Evolutionary conservation across 2,113 vertebrate genomes (phyloP).

Genomic region (Ellobius talpinus): DNA sequence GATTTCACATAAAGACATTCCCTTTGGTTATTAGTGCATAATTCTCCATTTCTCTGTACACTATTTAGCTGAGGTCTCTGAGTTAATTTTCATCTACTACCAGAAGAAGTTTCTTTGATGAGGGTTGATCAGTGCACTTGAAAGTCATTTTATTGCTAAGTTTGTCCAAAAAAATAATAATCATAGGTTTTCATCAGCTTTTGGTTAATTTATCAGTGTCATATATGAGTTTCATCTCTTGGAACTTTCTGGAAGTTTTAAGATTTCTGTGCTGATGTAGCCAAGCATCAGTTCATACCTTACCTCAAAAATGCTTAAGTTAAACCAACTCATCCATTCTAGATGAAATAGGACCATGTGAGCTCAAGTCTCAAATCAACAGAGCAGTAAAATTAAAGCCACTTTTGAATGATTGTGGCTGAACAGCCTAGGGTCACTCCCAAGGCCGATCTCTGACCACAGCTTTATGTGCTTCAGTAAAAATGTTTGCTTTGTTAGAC

Average conservation of each 20-base stretch:
- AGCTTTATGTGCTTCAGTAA: background rate
- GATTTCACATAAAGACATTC: background rate
- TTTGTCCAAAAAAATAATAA: background rate
- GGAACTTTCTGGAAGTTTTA: background rate
- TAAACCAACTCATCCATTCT: background rate
- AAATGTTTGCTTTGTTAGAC: background rate
- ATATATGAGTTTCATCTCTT: background rate
- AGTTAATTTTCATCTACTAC: background rate
- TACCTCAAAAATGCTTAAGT: conserved; percentile 3
- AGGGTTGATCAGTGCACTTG: background rate
- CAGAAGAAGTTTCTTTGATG: no score
- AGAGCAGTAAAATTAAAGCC: conserved; percentile 20
- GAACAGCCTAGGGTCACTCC: background rate
- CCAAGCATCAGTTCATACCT: background rate
- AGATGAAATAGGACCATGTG: background rate
- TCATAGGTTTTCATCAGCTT: background rate
- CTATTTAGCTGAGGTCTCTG: background rate
- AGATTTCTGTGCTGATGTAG: background rate
- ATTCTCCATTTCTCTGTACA: background rate
- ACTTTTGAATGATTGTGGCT: background rate
- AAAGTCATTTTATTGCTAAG: background rate
- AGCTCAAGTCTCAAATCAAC: conserved; percentile 13
- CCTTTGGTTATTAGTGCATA: no score
- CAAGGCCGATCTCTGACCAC: background rate
- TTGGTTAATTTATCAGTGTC: background rate